These are phyloP conservation scores for Aphelocoma californica DNA, from an alignment of 2,797 vertebrate species.

Conservation along the genomic window DNA sequence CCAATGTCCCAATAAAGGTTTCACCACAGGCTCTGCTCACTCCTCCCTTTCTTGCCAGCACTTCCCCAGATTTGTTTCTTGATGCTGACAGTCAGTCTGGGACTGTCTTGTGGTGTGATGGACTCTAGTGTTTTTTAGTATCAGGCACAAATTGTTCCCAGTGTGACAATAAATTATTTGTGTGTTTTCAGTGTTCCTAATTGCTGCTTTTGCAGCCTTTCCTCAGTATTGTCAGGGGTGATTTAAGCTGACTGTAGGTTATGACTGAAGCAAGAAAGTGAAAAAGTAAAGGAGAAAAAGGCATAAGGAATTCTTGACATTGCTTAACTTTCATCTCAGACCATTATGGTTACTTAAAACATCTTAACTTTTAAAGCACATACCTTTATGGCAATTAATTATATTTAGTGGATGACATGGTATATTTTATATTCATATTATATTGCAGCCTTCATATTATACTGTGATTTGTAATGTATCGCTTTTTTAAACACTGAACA, in stretches of 20 bases:
- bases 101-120: neutral
- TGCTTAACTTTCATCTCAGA: neutral
- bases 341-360: neutral
- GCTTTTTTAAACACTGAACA: neutral
- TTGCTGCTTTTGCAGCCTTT: constrained; percentile 1
- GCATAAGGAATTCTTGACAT: neutral
- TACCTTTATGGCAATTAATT: neutral
- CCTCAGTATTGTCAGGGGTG: neutral
- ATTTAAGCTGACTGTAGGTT: neutral
- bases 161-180: constrained; percentile 1
- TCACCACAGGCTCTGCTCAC: neutral
- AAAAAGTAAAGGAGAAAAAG: neutral
- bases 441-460: neutral
- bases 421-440: neutral
- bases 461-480: neutral
- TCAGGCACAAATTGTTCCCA: neutral
- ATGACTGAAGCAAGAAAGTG: neutral
- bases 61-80: neutral
- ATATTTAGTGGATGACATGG: neutral
- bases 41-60: neutral
- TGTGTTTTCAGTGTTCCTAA: constrained; percentile 12
- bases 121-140: neutral
- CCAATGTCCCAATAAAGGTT: neutral
- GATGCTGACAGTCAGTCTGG: neutral
- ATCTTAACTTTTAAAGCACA: neutral